Conservation (phyloP, 1,140 invertebrate species). For the Scaptomyza montana region DNA sequence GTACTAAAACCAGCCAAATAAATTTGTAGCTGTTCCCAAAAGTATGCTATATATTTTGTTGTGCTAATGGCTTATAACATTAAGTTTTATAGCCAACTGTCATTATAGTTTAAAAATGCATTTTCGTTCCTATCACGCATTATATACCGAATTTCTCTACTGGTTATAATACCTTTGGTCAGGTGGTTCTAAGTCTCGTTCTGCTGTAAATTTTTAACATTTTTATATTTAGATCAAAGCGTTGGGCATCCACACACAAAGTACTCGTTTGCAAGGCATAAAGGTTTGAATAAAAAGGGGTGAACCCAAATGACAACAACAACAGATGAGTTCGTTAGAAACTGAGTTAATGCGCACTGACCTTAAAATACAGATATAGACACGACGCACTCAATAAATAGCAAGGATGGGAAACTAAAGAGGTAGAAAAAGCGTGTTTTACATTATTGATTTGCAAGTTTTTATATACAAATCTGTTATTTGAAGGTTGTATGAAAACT, state of each 20-base stretch:
- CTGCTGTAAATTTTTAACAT: slow-evolving; percentile 13
- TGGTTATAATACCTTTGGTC: not conserved
- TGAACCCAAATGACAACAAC: slow-evolving; percentile 11
- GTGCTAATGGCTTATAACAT: too few species aligned
- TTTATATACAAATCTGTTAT: not conserved
- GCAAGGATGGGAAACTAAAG: slow-evolving; percentile 5
- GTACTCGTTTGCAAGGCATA: not conserved
- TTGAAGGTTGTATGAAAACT: slow-evolving; percentile 2
- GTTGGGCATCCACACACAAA: slow-evolving; percentile 7
- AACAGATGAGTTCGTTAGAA: not conserved
- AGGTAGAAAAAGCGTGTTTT: not conserved
- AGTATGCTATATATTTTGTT: not conserved
- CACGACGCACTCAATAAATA: not conserved
- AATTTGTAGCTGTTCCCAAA: not conserved
- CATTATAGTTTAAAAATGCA: too few species aligned
- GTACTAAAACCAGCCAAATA: not conserved
- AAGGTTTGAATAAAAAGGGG: slow-evolving; percentile 32
- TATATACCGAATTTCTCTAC: too few species aligned
- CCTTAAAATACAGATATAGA: slow-evolving; percentile 66
- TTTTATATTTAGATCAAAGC: slow-evolving; percentile 75
- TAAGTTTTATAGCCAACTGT: too few species aligned
- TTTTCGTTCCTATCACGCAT: too few species aligned
- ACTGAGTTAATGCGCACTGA: slow-evolving; percentile 46
- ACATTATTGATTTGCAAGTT: slow-evolving; percentile 15
- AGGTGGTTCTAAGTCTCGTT: slow-evolving; percentile 1